Evolutionary conservation across 2,797 vertebrate species (phyloP), one percentile per base, ranked within the genome.

Genomic region (Petrocephalus sullivani): DNA sequence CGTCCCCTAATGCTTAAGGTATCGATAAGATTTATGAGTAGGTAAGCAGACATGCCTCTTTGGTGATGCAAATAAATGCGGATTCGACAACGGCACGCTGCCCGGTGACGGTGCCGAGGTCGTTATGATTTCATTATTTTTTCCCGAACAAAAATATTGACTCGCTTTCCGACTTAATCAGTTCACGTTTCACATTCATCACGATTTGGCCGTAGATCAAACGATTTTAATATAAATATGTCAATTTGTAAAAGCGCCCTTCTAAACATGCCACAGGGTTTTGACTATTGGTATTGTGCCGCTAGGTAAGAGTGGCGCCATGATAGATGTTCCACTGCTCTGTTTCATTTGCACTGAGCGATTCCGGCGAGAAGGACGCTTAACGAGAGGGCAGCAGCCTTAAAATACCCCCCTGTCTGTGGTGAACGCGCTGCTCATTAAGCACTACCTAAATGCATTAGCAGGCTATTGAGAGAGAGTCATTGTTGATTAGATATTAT

Each of bases 401-500:
- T 60, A 61, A n/a, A 54, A 64, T 81, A 49, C 7, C 64, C 84
- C 88, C 88, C 90, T 3, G 41, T 84, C 64, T 6, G 60, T 86
- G 89, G 60, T 71, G 56, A 82, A 16, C 2, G 58, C 53, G 60
- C 78, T 14, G 53, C 86, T 90, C 91, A 91, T 90, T 90, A 91
- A 87, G 87, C 86, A 90, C 90, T 81, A 81, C 60, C 85, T 87
- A 71, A 89, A 64, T 56, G 53, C 41, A 75, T 87, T 88, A 85
- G 86, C 71, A 82, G 87, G 67, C 23, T 90, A 91, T 90, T 64
- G 56, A 90, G 56, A 87, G 54, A 82, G 67, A 91, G 89, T 87
- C 67, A 61, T 49, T 89, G 61, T 91, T 93, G 91, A 91, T 92
- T 90, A 91, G 91, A 91, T 89, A 90, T 91, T 89, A 91, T 92